Evolutionary conservation across 2,888 invertebrate species (phyloP), one percentile per base, ranked within the genome.

Genomic region (Unio delphinus): DNA sequence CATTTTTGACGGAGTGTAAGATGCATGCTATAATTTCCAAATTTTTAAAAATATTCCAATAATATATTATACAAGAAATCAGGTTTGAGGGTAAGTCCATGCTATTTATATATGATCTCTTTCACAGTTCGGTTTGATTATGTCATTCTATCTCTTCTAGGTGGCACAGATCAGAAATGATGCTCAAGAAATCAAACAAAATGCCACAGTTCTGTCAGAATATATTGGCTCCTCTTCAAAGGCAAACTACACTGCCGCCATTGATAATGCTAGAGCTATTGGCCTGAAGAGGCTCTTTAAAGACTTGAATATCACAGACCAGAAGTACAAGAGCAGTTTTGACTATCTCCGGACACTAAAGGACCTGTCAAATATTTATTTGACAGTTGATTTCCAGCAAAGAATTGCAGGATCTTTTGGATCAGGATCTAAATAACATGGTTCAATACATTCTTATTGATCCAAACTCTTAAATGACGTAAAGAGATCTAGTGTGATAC

Each of bases 381-480:
- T 87, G 20, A 84, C 86, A 18, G 83, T 88, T 1, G 86, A 87
- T 74, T 88, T 83, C 72, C 80, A 86, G 66, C 83, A 83, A 68
- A 72, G 79, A 26, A 83, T 85, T 59, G 80, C 80, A 23, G 85
- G 85, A 0, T 69, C 71, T 58, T 58, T 80, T 2, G 68, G 66
- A 26, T 57, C 45, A 58, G 45, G 45, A 23, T 57, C 30, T 45
- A 45, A 45, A 45, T 45, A 45, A 45, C 45, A 45, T 45, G 45
- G 45, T 45, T 45, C 45, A 45, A 45, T 45, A 45, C 15, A 45
- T 45, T 45, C 45, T 45, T 45, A 45, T 45, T 45, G 15, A 15
- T 11, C 45, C 15, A 11, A 45, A 45, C 45, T 45, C 45, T 45
- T 45, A 3, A 15, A 45, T 0, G 45, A 45, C 45, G 11, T 45